Conservation (phyloP, 2,888 invertebrate genomes). For the Leucophora obtusa region DNA sequence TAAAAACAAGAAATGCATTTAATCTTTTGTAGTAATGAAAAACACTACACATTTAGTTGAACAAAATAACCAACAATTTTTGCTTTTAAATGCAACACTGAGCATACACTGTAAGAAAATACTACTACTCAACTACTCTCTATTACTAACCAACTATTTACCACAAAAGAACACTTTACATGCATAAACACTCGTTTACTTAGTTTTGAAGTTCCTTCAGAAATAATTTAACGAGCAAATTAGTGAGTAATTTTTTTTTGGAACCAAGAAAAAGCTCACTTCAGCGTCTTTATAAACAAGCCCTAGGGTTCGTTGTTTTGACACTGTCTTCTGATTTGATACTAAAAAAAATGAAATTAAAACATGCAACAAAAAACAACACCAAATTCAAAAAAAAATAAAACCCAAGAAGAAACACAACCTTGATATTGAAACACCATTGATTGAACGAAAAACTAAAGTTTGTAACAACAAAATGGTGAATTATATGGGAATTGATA, state of each 20-base stretch:
- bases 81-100: slow-evolving; percentile 62
- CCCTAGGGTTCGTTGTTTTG: slow-evolving; percentile 79
- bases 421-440: slow-evolving; percentile 48
- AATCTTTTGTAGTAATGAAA: slow-evolving; percentile 56
- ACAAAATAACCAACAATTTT: slow-evolving; percentile 41
- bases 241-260: slow-evolving; percentile 49
- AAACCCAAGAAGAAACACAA: slow-evolving; percentile 51
- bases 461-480: slow-evolving; percentile 29
- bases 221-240: slow-evolving; percentile 55
- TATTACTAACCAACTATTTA: slow-evolving; percentile 35
- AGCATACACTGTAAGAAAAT: slow-evolving; percentile 52
- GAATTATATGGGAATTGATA: slow-evolving; percentile 25
- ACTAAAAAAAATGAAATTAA: slow-evolving; percentile 68
- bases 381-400: slow-evolving; percentile 36
- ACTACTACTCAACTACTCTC: slow-evolving; percentile 48
- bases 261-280: slow-evolving; percentile 45
- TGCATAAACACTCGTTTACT: slow-evolving; percentile 51
- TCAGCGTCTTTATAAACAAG: slow-evolving; percentile 69
- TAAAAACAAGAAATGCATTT: slow-evolving; percentile 36
- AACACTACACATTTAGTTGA: slow-evolving; percentile 57
- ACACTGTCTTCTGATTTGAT: slow-evolving; percentile 80
- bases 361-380: slow-evolving; percentile 66
- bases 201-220: slow-evolving; percentile 59
- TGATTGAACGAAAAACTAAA: slow-evolving; percentile 5
- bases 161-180: slow-evolving; percentile 49